phyloP scores from a whole-genome alignment of 2,888 invertebrate species.

The Hylaea fasciaria region DNA sequence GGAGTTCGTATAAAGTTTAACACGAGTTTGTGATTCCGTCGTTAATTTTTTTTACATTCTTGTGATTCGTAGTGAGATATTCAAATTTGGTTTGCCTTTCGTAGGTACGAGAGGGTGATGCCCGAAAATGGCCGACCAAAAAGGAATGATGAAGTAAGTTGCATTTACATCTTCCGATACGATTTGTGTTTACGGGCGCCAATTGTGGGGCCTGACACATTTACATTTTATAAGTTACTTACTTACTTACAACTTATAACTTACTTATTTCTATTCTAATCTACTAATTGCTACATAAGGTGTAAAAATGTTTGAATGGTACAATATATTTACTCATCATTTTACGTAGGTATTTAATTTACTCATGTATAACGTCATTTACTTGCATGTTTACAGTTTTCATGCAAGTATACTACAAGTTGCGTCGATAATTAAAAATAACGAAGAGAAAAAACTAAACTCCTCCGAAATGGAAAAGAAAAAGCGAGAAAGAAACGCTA shows the following conservation, averaged over 20 bases:
- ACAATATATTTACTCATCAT: too few relatives aligned
- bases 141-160: conserved; percentile 26
- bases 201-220: background rate
- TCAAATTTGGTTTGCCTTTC: background rate
- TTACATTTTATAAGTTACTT: too few relatives aligned
- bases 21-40: background rate
- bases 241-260: too few relatives aligned
- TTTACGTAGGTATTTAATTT: too few relatives aligned
- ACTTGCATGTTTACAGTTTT: too few relatives aligned
- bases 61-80: background rate
- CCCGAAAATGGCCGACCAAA: conserved; percentile 11
- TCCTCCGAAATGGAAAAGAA: conserved; percentile 19
- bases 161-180: conserved; percentile 12
- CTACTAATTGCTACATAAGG: too few relatives aligned
- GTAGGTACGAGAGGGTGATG: background rate
- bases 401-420: conserved; percentile 30
- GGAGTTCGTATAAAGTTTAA: background rate
- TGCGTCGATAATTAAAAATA: conserved; percentile 28
- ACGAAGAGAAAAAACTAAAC: conserved; percentile 21
- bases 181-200: background rate
- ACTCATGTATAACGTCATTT: too few relatives aligned
- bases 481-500: conserved; percentile 26
- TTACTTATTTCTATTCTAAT: too few relatives aligned
- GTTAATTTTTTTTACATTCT: background rate
- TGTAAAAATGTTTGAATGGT: too few relatives aligned